Evolutionary conservation across 2,888 invertebrate species (phyloP).

Genomic region (Dicycla oo): DNA sequence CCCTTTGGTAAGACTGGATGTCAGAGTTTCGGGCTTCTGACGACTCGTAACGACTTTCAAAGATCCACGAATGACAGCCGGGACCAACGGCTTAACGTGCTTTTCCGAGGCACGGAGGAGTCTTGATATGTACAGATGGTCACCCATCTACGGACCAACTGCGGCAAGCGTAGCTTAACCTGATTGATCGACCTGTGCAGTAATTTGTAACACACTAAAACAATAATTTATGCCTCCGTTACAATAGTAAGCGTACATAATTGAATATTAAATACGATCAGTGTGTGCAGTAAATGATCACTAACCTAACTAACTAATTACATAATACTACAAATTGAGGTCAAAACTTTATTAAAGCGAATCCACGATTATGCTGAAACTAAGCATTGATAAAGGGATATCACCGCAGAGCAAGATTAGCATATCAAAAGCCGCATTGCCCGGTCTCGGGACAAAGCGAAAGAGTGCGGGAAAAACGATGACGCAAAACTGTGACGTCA

Average conservation of each 20-base stretch:
- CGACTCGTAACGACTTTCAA: no score
- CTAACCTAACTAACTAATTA: not conserved
- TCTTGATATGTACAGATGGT: no score
- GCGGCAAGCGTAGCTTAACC: no score
- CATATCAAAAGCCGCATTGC: constrained; percentile 59
- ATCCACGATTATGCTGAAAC: not conserved
- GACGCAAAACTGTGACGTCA: constrained; percentile 38
- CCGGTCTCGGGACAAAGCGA: constrained; percentile 30
- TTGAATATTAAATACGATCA: not conserved
- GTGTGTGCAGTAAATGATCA: not conserved
- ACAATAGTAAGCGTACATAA: not conserved
- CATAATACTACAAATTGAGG: not conserved
- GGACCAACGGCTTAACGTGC: no score
- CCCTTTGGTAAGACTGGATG: no score
- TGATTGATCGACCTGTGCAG: no score
- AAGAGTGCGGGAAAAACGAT: constrained; percentile 30
- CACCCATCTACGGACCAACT: no score
- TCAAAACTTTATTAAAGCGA: not conserved
- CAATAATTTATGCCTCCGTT: not conserved
- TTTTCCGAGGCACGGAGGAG: no score
- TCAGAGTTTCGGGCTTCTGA: no score
- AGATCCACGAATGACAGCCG: no score
- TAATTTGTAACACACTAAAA: not conserved
- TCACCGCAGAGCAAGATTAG: constrained; percentile 47
- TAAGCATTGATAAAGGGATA: constrained; percentile 18